Evolutionary conservation across 2,888 invertebrate genomes (phyloP), one percentile per base, ranked within the genome.

Genomic region (Dugesia japonica): DNA sequence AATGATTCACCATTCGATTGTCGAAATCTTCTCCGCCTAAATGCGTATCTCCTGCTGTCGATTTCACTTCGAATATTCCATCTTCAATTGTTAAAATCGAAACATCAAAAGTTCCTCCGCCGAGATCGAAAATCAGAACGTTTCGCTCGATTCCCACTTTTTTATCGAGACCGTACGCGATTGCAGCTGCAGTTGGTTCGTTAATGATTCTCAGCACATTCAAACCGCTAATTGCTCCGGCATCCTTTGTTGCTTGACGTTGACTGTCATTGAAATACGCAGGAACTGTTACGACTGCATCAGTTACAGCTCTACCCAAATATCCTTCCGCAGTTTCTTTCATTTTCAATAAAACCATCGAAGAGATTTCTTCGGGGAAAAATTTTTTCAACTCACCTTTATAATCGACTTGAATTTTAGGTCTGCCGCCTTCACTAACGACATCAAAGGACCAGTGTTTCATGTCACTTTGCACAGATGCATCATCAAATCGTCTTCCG

Each of bases 51-150:
- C 76, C 76, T 13, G 76, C 76, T 17, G 76, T 76, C 7, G 76
- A 73, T 74, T 76, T 76, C n/a, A 76, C 73, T 33, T 76, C 93
- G 84, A 94, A 94, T 80, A 89, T 88, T 88, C 85, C 93, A 89
- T 94, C 93, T 86, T 93, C 93, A 83, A 94, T 94, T 80, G 92
- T 92, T 81, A 94, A 87, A 82, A 94, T 91, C 78, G 93, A 94
- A 28, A 94, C 94, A 87, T 94, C 94, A 84, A 94, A 94, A 80
- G 92, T 93, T 81, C 92, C 76, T 31, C 72, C 72, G 4, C 72
- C 76, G 1, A 76, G 26, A 23, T 73, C 72, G 26, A 76, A 76
- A 26, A 73, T 74, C 1, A 73, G 38, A 76, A 76, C 28, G 81
- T 88, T 86, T 9, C 72, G 28, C 23, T 76, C 76, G 17, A 13